phyloP scores from a whole-genome alignment of 2,113 vertebrate species.

The Crypturellus undulatus region DNA sequence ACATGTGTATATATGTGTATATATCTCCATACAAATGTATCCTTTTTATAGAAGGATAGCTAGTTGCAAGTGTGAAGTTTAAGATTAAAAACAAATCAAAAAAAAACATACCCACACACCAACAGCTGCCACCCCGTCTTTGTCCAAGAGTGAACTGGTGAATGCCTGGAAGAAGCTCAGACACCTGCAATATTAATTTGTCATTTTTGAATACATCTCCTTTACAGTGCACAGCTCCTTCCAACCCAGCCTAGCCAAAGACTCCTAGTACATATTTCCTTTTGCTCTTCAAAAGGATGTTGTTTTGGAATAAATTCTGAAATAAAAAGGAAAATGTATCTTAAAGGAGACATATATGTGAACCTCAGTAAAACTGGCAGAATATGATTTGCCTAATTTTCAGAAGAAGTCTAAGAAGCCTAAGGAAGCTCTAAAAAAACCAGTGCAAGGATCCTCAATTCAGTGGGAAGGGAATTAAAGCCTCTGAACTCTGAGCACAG shows the following conservation, averaged over 20 bases:
- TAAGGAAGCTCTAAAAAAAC: background rate
- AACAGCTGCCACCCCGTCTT: no score
- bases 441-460: background rate
- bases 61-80: no score
- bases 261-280: background rate
- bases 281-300: background rate
- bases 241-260: background rate
- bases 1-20: background rate
- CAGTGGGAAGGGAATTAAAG: background rate
- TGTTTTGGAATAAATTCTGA: background rate
- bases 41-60: background rate
- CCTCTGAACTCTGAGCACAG: background rate
- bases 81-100: no score
- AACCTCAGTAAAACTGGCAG: background rate
- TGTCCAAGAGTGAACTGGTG: background rate
- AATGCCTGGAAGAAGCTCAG: background rate
- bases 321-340: background rate
- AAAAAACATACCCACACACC: no score
- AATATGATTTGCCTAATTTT: background rate
- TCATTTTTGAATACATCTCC: background rate
- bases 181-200: accelerated
- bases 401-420: background rate
- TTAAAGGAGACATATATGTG: background rate
- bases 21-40: background rate
- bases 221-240: background rate